phyloP scores from a whole-genome alignment of 2,888 invertebrate species.

The Aleiodes alternator region DNA sequence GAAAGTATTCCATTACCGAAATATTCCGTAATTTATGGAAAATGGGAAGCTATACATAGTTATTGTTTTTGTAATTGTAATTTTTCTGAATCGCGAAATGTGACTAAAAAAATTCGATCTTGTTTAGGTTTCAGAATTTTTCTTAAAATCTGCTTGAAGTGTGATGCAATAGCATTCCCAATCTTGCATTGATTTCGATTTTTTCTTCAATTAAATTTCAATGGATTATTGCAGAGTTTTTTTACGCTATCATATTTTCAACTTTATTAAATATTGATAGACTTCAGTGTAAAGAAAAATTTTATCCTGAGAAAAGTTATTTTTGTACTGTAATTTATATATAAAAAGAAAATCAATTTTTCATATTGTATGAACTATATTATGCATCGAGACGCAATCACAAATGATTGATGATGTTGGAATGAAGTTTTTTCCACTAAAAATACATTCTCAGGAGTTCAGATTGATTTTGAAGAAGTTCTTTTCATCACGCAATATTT shows the following conservation, averaged over 20 bases:
- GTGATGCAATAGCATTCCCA: no score
- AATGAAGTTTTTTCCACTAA: constrained; percentile 12
- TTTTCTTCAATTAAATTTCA: no score
- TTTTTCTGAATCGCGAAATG: no score
- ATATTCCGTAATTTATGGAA: no score
- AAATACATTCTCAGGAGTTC: background rate
- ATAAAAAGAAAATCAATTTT: constrained; percentile 23
- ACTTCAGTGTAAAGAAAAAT: background rate
- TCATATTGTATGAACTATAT: constrained; percentile 11
- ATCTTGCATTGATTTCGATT: no score
- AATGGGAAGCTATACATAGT: no score
- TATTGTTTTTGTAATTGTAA: no score
- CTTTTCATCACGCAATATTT: constrained; percentile 14
- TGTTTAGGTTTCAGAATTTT: no score
- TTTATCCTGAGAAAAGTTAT: constrained; percentile 8
- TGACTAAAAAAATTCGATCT: no score
- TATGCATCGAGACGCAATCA: constrained; percentile 20
- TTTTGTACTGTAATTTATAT: constrained; percentile 11
- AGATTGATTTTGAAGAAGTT: background rate
- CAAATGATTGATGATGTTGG: constrained; percentile 13
- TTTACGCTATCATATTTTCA: background rate
- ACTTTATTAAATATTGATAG: background rate
- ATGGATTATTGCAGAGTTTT: background rate
- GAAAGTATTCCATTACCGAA: no score
- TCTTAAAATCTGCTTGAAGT: no score